phyloP scores from a whole-genome alignment of 2,113 vertebrate genomes.

The Forbesichthys papilliferus region DNA sequence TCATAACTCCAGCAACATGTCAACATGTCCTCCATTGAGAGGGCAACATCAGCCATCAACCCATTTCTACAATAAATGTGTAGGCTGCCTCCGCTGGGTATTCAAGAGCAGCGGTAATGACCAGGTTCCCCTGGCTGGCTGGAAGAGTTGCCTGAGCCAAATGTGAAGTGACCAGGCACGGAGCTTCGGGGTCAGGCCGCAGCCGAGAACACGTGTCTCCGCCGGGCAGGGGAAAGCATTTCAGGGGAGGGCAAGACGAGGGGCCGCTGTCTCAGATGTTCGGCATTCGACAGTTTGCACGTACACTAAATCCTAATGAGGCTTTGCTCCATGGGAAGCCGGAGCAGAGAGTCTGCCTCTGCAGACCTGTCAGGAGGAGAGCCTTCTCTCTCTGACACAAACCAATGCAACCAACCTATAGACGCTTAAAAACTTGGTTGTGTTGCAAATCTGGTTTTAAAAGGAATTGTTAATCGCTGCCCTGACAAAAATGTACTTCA shows the following conservation, averaged over 20 bases:
- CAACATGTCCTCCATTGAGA: constrained; percentile 10
- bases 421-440: no score
- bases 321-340: constrained; percentile 51
- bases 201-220: constrained; percentile 54
- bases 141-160: constrained; percentile 50
- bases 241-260: neutral
- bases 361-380: constrained; percentile 43
- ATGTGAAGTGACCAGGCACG: constrained; percentile 60
- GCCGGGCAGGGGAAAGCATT: constrained; percentile 21
- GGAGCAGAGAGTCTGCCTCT: constrained; percentile 30
- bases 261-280: constrained; percentile 30
- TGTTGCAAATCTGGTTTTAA: no score
- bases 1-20: no score
- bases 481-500: no score
- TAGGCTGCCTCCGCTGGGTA: no score
- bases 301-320: constrained; percentile 67
- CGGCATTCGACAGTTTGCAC: constrained; percentile 45
- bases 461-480: no score
- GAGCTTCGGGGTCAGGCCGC: constrained; percentile 51
- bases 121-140: constrained; percentile 16
- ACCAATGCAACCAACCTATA: no score
- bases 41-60: constrained; percentile 4
- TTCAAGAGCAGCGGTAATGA: no score
- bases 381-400: no score
- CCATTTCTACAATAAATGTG: no score